These are phyloP conservation scores for Eidolon helvum DNA, from an alignment of 2,113 vertebrate genomes.

Conservation along the genomic window DNA sequence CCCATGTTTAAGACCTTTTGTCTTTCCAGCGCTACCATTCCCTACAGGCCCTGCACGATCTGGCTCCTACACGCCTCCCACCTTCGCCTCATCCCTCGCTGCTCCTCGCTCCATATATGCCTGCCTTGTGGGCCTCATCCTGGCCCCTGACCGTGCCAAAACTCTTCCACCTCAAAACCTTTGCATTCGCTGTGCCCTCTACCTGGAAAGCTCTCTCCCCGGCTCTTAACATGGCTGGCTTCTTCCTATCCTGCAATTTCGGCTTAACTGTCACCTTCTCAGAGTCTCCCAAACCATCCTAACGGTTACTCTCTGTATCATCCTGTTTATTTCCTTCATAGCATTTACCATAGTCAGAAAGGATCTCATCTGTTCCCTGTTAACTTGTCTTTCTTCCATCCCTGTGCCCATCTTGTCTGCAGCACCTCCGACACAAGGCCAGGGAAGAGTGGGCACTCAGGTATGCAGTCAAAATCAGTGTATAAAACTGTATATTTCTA, in stretches of 20 bases:
- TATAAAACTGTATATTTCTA: background rate
- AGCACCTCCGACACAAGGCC: background rate
- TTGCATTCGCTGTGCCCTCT: background rate
- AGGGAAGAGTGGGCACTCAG: background rate
- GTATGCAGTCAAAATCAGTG: background rate
- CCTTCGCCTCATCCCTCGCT: background rate
- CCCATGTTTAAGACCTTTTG: background rate
- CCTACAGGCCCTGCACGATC: background rate
- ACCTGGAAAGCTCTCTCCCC: background rate
- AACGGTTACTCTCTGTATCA: background rate
- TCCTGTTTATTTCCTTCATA: background rate
- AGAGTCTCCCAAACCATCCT: background rate
- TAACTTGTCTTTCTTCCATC: background rate
- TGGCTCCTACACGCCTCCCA: background rate
- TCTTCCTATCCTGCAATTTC: background rate
- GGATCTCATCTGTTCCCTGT: background rate
- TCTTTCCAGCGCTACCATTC: background rate
- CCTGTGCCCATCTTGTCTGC: background rate
- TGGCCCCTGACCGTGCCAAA: background rate
- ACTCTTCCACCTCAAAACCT: background rate
- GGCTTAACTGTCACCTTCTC: background rate
- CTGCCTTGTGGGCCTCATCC: background rate
- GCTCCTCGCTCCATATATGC: background rate
- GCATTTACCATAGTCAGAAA: background rate
- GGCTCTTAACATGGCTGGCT: background rate